Evolutionary conservation across 2,888 invertebrate genomes (phyloP), one percentile per base, ranked within the genome.

Genomic region (Tachina grossa): DNA sequence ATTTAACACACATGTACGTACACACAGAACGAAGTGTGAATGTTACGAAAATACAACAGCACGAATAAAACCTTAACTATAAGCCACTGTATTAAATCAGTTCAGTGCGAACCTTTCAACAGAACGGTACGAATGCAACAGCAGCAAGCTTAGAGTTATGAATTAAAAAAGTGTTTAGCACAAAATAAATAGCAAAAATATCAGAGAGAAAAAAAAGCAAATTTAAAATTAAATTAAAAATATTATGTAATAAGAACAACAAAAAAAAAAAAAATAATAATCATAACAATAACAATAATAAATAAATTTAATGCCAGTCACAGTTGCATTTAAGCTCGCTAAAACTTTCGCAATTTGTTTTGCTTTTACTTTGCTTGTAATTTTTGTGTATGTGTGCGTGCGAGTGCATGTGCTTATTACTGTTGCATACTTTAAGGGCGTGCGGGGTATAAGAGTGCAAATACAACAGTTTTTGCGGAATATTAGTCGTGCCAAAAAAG

Each of bases 31-130:
- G 63, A 71, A 43, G 63, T 9, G 9, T 39, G 1, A 39, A 55
- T 76, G 53, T 71, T 41, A 80, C 39, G 47, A 57, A 74, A 66
- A 72, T n/a, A 45, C 55, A 55, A n/a, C n/a, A 22, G 51, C 19
- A 83, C 83, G 76, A 76, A 19, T 16, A 4, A 31, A 77, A 69
- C 61, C 41, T 69, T 61, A 79, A 83, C 59, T 39, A 69, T 13
- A 41, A 61, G 68, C 74, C 68, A 63, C 55, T 51, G 69, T 39
- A 69, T 47, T 11, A 69, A 79, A 55, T 83, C 74, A 83, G 83
- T 83, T 79, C 79, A 79, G 55, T 74, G 79, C 69, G 83, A 83
- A 74, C 79, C 79, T 79, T 74, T 63, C 41, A 78, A 45, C 22
- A 68, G 16, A 75, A 63, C 63, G 83, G 74, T 79, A 75, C 51